Conservation (phyloP, 1,140 invertebrate genomes). For the Diploscapter pachys region DNA sequence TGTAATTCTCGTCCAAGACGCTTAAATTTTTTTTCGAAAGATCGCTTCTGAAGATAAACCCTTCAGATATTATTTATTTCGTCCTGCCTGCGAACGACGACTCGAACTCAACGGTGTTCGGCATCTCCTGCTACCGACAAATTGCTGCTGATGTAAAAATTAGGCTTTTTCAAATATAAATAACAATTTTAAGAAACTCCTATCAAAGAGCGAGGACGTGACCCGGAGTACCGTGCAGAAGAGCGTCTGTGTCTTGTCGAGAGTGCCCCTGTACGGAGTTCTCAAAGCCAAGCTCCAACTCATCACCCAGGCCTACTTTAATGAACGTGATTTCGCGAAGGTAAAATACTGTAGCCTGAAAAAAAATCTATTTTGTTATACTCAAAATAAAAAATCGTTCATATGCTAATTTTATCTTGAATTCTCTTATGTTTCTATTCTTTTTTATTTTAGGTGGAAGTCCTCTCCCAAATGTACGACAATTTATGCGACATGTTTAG, state of each 20-base stretch:
- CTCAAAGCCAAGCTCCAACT: slow-evolving; percentile 90
- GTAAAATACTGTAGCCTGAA: neutral
- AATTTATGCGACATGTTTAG: slow-evolving; percentile 76
- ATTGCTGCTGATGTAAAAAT: slow-evolving; percentile 81
- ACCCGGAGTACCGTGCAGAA: slow-evolving; percentile 92
- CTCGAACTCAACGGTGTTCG: slow-evolving; percentile 81
- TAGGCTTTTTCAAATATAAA: neutral
- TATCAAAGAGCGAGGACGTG: slow-evolving; percentile 90
- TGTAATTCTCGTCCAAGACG: neutral
- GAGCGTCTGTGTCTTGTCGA: slow-evolving; percentile 83
- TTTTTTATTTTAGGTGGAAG: slow-evolving; percentile 66
- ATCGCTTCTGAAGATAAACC: too few species aligned
- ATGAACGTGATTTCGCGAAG: slow-evolving; percentile 68
- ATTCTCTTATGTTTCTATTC: too few species aligned
- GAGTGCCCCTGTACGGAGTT: slow-evolving; percentile 81
- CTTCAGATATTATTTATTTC: slow-evolving; percentile 85
- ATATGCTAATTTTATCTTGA: too few species aligned
- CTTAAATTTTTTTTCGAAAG: slow-evolving; percentile 27
- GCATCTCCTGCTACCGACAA: slow-evolving; percentile 94
- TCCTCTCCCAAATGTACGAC: slow-evolving; percentile 85
- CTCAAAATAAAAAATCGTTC: too few species aligned
- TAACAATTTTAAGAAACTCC: slow-evolving; percentile 71
- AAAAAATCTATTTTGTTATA: too few species aligned
- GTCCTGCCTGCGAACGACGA: slow-evolving; percentile 82
- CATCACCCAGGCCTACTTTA: slow-evolving; percentile 93